Percentiles rank a stretch among this genome's conserved stretches.
Evolutionary conservation across 2,888 invertebrate species (phyloP).

Genomic region (Torymus tubicola): DNA sequence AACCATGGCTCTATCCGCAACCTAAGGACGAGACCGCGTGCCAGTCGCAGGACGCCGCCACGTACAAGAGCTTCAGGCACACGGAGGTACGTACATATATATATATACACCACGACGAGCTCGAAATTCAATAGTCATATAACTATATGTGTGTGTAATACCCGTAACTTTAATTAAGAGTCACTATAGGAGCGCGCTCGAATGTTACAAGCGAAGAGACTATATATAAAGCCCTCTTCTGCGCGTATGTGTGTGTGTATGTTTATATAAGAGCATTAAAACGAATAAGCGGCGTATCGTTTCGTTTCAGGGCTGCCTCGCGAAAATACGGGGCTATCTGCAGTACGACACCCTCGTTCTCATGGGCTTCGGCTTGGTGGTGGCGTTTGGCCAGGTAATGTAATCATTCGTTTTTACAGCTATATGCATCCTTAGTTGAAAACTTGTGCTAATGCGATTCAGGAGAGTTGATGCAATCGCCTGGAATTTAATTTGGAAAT

Average conservation of each 20-base stretch:
- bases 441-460: too few species aligned
- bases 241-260: too few species aligned
- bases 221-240: too few species aligned
- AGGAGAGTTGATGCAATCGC: too few species aligned
- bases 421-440: too few species aligned
- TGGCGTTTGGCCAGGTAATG: slow-evolving; percentile 71
- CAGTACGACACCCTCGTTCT: slow-evolving; percentile 75
- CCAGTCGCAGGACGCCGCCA: slow-evolving; percentile 65
- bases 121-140: not conserved
- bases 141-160: not conserved
- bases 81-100: slow-evolving; percentile 67
- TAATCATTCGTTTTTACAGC: too few species aligned
- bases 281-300: slow-evolving; percentile 5
- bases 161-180: not conserved
- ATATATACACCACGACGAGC: slow-evolving; percentile 45
- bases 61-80: slow-evolving; percentile 71
- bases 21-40: slow-evolving; percentile 71
- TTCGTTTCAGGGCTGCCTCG: slow-evolving; percentile 76
- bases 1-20: slow-evolving; percentile 72
- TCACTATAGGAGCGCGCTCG: not conserved
- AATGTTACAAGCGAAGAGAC: not conserved
- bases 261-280: not conserved
- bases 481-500: too few species aligned
- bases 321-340: slow-evolving; percentile 75
- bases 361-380: slow-evolving; percentile 75